These are phyloP conservation scores for Ecliptopera silaceata DNA, from an alignment of 2,888 invertebrate genomes.

Conservation along the genomic window DNA sequence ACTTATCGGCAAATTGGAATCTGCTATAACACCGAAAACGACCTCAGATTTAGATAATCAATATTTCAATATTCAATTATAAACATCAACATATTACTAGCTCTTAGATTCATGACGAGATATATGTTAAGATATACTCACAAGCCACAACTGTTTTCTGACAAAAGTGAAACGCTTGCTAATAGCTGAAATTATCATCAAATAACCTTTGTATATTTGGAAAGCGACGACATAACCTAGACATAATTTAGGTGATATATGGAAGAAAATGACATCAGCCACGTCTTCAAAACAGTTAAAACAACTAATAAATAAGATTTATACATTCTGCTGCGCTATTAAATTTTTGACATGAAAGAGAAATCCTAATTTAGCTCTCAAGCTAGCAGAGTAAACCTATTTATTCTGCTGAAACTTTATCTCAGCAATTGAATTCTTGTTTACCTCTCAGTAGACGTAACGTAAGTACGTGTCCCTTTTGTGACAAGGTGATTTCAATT, in stretches of 20 bases:
- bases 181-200: slow-evolving; percentile 12
- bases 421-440: slow-evolving; percentile 41
- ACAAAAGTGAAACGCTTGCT: not conserved
- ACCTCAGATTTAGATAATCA: not conserved
- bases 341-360: slow-evolving; percentile 36
- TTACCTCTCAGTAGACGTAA: slow-evolving; percentile 37
- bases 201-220: slow-evolving; percentile 6
- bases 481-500: slow-evolving; percentile 25
- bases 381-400: slow-evolving; percentile 29
- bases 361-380: slow-evolving; percentile 41
- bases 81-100: not conserved
- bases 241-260: slow-evolving; percentile 10
- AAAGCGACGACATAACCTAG: not conserved
- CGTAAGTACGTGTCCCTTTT: slow-evolving; percentile 29
- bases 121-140: not conserved
- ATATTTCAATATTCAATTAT: not conserved
- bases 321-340: slow-evolving; percentile 37
- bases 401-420: slow-evolving; percentile 29
- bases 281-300: slow-evolving; percentile 28
- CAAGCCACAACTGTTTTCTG: not conserved
- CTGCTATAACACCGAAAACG: slow-evolving; percentile 50
- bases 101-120: slow-evolving; percentile 3
- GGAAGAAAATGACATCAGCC: slow-evolving; percentile 24
- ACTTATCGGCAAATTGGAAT: slow-evolving; percentile 57
- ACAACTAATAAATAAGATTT: slow-evolving; percentile 33